A percentile compares a stretch with the other conserved stretches of the same genome.
These are phyloP conservation scores for Lysandra bellargus DNA, from an alignment of 2,888 invertebrate genomes.

Conservation along the genomic window DNA sequence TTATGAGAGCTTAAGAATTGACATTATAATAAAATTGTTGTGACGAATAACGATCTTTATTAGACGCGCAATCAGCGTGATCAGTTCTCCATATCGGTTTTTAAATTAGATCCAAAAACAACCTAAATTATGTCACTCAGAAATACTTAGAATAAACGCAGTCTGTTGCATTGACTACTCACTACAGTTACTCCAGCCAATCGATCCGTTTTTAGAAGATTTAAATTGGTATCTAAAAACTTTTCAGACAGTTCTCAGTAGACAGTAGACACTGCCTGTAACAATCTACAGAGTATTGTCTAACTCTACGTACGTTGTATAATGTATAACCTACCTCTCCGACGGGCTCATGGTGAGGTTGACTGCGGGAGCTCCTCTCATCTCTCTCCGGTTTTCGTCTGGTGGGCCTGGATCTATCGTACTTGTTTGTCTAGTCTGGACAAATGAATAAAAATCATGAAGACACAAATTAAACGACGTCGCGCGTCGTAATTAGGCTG, in stretches of 20 bases:
- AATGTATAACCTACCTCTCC: conserved; percentile 55
- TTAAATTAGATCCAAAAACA: background rate
- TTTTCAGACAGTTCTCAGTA: no score
- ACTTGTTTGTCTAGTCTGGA: conserved; percentile 70
- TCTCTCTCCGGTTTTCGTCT: conserved; percentile 58
- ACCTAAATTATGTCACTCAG: background rate
- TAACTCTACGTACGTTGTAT: no score
- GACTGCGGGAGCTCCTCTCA: conserved; percentile 58
- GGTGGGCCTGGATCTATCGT: conserved; percentile 71
- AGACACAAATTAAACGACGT: background rate
- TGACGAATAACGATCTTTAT: conserved; percentile 22
- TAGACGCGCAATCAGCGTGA: background rate
- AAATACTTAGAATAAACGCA: background rate
- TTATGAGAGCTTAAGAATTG: conserved; percentile 11
- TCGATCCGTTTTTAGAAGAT: background rate
- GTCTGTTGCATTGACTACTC: background rate
- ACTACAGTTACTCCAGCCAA: no score
- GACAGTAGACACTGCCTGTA: no score
- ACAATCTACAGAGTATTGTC: no score
- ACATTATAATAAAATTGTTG: conserved; percentile 22
- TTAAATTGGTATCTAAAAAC: no score
- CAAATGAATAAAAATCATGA: conserved; percentile 19
- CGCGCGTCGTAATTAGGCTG: background rate
- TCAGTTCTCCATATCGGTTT: background rate
- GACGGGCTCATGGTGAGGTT: conserved; percentile 61